A percentile compares a stretch with the other conserved stretches of the same genome.
phyloP scores from a whole-genome alignment of 2,113 vertebrate genomes.

The Todiramphus saurophagus region DNA sequence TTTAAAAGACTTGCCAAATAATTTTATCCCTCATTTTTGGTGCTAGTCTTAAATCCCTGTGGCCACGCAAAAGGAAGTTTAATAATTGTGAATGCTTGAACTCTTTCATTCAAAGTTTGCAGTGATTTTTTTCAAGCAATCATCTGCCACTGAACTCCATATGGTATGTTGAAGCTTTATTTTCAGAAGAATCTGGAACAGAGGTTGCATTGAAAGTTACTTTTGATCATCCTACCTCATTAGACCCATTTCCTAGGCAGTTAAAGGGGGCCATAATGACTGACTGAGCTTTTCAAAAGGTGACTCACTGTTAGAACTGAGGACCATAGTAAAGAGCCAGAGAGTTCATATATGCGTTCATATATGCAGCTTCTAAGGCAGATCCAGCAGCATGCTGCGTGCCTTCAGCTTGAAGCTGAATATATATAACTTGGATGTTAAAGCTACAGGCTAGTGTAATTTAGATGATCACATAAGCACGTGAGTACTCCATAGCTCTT shows the following conservation, averaged over 20 bases:
- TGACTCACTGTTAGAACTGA: background rate
- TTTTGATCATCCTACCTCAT: background rate
- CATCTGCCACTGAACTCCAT: background rate
- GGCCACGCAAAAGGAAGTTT: background rate
- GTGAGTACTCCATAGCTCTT: background rate
- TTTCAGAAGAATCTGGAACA: background rate
- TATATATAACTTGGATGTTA: background rate
- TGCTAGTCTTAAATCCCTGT: background rate
- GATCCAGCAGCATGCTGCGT: background rate
- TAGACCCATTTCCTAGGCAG: background rate
- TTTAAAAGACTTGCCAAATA: background rate
- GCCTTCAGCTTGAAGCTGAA: background rate
- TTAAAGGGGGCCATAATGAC: background rate
- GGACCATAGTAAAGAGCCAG: background rate
- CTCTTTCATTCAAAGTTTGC: background rate
- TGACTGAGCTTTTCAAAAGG: background rate
- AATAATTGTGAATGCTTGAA: background rate
- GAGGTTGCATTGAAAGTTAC: background rate
- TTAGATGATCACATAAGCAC: background rate
- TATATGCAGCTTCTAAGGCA: background rate
- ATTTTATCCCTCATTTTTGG: background rate
- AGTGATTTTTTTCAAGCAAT: background rate
- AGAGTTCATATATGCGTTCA: background rate
- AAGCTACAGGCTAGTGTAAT: background rate
- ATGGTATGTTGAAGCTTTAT: background rate